Evolutionary conservation across 2,797 vertebrate species (phyloP).

Genomic region (Lophotriccus pileatus): DNA sequence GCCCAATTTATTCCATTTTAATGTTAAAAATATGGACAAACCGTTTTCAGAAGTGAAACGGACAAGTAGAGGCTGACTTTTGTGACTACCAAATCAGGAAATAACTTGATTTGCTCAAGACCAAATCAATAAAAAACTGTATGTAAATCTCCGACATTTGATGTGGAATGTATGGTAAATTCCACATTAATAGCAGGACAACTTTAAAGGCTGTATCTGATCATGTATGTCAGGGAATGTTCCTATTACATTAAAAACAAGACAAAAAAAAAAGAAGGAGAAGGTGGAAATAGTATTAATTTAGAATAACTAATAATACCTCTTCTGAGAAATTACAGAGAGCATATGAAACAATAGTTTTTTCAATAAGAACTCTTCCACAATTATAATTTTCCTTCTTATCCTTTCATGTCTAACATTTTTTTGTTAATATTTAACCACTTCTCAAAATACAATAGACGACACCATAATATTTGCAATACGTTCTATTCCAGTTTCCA

Average conservation of each 20-base stretch:
- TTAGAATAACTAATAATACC: not conserved
- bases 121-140: not conserved
- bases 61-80: not conserved
- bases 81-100: not conserved
- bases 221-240: not conserved
- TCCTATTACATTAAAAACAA: not conserved
- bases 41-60: not conserved
- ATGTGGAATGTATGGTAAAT: not conserved
- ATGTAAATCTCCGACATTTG: not conserved
- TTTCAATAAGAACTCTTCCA: not conserved
- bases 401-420: not conserved
- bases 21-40: not conserved
- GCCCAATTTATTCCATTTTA: not conserved
- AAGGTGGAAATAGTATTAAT: not conserved
- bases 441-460: not conserved
- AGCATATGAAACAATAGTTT: not conserved
- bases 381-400: not conserved
- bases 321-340: not conserved
- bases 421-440: not conserved
- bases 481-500: not conserved
- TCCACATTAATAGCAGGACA: not conserved
- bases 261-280: not conserved
- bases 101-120: not conserved
- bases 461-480: not conserved
- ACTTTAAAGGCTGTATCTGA: not conserved